Evolutionary conservation across 2,113 vertebrate species (phyloP).

Genomic region (Microtus ochrogaster): DNA sequence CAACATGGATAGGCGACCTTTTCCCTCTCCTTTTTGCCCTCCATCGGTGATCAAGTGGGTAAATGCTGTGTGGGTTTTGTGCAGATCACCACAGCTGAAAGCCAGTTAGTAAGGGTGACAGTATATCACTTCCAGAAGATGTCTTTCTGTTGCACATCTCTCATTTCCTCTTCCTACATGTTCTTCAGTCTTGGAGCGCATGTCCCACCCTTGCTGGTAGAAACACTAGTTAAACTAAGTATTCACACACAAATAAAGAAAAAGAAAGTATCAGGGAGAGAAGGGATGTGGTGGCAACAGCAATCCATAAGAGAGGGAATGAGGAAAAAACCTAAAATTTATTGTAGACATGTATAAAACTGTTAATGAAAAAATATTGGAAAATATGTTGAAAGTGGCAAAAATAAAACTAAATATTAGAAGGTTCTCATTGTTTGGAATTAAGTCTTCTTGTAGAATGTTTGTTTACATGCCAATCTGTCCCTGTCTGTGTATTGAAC

Average conservation of each 20-base stretch:
- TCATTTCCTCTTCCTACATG: neutral
- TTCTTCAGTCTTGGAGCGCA: neutral
- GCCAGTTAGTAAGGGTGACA: neutral
- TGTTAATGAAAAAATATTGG: neutral
- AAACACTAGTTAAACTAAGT: no score
- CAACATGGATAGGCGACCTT: neutral
- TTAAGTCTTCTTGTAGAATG: neutral
- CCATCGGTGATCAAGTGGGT: neutral
- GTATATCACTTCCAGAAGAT: neutral
- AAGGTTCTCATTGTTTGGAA: neutral
- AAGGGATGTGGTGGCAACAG: no score
- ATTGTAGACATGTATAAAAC: neutral
- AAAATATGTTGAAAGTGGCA: neutral
- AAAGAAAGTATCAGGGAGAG: neutral
- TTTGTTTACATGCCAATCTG: neutral
- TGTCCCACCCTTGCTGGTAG: neutral
- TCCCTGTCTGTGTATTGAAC: neutral
- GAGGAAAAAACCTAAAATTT: neutral
- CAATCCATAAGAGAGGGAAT: neutral
- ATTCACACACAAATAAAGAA: neutral
- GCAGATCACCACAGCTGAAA: neutral
- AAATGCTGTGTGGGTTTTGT: neutral
- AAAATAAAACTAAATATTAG: neutral
- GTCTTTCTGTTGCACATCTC: neutral
- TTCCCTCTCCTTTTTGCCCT: no score